Conservation (phyloP, 1,140 invertebrate genomes). For the Radopholus similis region DNA sequence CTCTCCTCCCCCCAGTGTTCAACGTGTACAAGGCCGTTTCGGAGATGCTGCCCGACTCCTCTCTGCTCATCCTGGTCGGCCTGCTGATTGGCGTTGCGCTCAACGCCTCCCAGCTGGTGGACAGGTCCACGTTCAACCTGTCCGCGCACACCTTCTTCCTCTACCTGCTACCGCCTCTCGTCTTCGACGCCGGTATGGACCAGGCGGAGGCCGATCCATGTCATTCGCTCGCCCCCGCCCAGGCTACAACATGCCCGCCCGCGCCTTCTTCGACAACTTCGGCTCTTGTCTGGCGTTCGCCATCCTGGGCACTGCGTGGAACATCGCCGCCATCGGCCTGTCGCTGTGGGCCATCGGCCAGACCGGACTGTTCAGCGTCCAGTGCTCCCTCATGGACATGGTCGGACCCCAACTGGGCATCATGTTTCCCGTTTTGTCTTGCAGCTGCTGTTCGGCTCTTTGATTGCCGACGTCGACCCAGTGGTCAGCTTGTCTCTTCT, state of each 20-base stretch:
- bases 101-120: slow-evolving; percentile 27
- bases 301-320: slow-evolving; percentile 69
- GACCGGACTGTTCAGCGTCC: slow-evolving; percentile 51
- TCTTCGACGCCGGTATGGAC: slow-evolving; percentile 64
- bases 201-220: too few species aligned
- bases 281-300: slow-evolving; percentile 92
- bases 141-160: slow-evolving; percentile 36
- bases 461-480: too few species aligned
- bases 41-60: slow-evolving; percentile 40
- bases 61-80: slow-evolving; percentile 36
- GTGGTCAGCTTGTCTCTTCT: too few species aligned
- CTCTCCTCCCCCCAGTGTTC: slow-evolving; percentile 23
- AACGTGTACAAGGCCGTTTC: slow-evolving; percentile 43
- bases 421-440: too few species aligned
- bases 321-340: slow-evolving; percentile 55
- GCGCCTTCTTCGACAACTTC: too few species aligned
- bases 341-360: slow-evolving; percentile 53
- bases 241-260: too few species aligned
- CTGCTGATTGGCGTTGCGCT: slow-evolving; percentile 36
- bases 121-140: slow-evolving; percentile 40
- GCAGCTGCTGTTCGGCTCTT: too few species aligned
- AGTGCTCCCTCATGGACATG: slow-evolving; percentile 89
- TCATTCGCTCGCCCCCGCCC: too few species aligned
- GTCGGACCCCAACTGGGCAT: slow-evolving; percentile 72
- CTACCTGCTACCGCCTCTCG: slow-evolving; percentile 62